phyloP scores from a whole-genome alignment of 1,140 invertebrate species.

The Diorhabda carinulata region DNA sequence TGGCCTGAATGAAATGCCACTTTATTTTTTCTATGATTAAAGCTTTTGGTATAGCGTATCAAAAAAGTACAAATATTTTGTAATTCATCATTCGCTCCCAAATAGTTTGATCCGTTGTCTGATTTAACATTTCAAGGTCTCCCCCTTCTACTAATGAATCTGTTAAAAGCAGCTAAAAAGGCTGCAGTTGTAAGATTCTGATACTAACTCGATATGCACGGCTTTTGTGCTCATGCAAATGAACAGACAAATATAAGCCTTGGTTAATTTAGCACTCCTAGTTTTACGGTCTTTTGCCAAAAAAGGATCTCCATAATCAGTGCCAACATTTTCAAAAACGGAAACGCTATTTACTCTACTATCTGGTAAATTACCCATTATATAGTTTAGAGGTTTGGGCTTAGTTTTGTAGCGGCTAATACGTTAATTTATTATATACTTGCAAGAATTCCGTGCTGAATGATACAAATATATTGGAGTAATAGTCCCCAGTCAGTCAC shows the following conservation, averaged over 20 bases:
- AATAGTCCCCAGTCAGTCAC: no score
- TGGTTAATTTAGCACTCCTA: constrained; percentile 21
- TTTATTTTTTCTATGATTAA: no score
- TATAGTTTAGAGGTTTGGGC: constrained; percentile 20
- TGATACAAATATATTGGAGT: no score
- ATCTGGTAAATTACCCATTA: constrained; percentile 18
- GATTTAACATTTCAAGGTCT: no score
- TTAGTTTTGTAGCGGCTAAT: constrained; percentile 23
- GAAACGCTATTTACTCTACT: constrained; percentile 14
- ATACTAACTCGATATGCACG: constrained; percentile 44
- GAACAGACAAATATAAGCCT: constrained; percentile 21
- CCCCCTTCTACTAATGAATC: no score
- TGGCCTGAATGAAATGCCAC: no score
- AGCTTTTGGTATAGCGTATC: no score
- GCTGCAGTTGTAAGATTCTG: constrained; percentile 10
- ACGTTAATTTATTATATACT: constrained; percentile 10
- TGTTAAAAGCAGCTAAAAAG: no score
- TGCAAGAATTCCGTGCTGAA: constrained; percentile 19
- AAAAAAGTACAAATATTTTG: no score
- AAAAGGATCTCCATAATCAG: constrained; percentile 19
- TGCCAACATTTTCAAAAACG: constrained; percentile 31
- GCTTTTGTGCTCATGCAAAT: constrained; percentile 34
- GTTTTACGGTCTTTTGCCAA: constrained; percentile 15
- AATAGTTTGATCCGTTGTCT: no score
- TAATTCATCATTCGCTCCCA: no score